Base-by-base conservation (phyloP, 2,888 invertebrate species). In the Conus canariensis region DNA sequence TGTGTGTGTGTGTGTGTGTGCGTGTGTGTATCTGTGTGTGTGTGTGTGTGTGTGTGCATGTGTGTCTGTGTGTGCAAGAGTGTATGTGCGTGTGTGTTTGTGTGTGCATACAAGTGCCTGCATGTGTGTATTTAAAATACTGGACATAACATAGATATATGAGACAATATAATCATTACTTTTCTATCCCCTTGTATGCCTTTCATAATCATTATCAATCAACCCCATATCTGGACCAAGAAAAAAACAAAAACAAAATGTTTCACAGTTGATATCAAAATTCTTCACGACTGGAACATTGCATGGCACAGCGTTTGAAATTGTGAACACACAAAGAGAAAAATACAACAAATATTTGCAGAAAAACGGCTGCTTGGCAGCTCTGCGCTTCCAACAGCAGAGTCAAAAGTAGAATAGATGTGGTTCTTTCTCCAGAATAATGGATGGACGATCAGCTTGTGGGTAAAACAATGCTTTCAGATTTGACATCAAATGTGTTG, bases 401-500 rank as follows among this genome's bases (percentile, higher is more conserved):
- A 83, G 58, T 83, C 58, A 83, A 58, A 83, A 83, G 19, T 22
- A 83, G 56, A 83, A 58, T 25, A 19, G 82, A 56, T 83, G 82
- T 83, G 82, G 82, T 83, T 83, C 82, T 83, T 80, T 58, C 82
- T 83, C 82, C 82, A 22, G 19, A 83, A 58, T 83, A 83, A 58
- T 83, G 82, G 82, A 83, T 83, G 82, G 82, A 83, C 82, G 58
- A 83, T 83, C 82, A 83, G 82, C 10, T 58, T 83, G 82, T 56
- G 22, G 56, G 56, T 58, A 83, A 83, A 83, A 83, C 82, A 80
- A 80, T 80, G 80, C 30, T 80, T 80, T 30, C 45, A 58, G 56
- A 19, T 83, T 83, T 83, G 82, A 83, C 82, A 83, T 83, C 82
- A 83, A 83, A 83, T 83, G 82, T 83, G 82, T 83, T 56, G 82